Evolutionary conservation across 1,140 invertebrate species (phyloP), one percentile per base, ranked within the genome.

Genomic region (Tetramorium simillimum): DNA sequence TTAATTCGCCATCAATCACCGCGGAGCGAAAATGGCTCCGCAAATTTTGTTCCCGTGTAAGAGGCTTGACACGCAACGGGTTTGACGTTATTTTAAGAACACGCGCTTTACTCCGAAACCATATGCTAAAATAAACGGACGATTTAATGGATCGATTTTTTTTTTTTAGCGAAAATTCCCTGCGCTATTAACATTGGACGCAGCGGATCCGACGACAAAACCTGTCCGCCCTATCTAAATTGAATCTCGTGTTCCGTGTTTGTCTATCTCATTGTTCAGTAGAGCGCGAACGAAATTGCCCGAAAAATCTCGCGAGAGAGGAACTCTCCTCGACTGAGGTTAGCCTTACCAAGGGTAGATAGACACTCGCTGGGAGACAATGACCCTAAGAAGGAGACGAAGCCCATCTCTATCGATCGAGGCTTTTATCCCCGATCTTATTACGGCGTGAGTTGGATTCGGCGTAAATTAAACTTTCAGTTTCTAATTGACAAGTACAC

Each of bases 401-500:
- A 58, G 3, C 16, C 18, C 10, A 67, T 46, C 33, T 10, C 58
- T 65, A 90, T 90, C 78, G 88, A 89, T 87, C 53, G 14, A 37
- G 88, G 86, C 49, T 46, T 85, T 81, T 40, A 63, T 56, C 49
- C 77, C 69, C 49, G 28, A 70, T 12, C 37, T 77, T 78, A 53
- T 76, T 84, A 18, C 28, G 12, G 21, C 14, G 40, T 10, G 37
- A 46, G 10, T 21, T 16, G 40, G 14, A 69, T 51, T 3, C 14
- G n/a, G 73, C 78, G 56, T 75, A 60, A 87, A 60, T 85, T 80
- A 40, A 51, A 76, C 84, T 90, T 75, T 87, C 78, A 73, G 18
- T 80, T 65, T 72, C 65, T 81, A 69, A 49, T 63, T 67, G 69
- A 56, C 60, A 46, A 5, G 9, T 40, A 28, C 5, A 56, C 24